A percentile compares a stretch with the other conserved stretches of the same genome.
Conservation (phyloP, 2,888 invertebrate species). For the Ecliptopera silaceata region DNA sequence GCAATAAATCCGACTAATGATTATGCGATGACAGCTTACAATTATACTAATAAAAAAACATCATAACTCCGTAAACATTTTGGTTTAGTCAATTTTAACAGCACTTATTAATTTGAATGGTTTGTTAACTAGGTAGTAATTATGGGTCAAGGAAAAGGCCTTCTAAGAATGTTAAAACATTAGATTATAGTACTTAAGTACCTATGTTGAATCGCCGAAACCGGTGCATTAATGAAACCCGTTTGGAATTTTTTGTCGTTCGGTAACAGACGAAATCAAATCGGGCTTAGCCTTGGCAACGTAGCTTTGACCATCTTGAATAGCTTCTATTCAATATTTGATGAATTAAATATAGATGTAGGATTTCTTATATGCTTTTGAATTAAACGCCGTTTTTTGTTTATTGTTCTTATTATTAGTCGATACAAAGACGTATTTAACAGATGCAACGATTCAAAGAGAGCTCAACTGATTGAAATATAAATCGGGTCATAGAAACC, state of each 20-base stretch:
- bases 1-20: background rate
- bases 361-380: too few relatives aligned
- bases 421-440: too few relatives aligned
- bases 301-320: constrained; percentile 10
- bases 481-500: background rate
- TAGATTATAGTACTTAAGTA: constrained; percentile 34
- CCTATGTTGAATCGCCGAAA: constrained; percentile 27
- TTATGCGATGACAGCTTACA: background rate
- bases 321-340: background rate
- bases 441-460: background rate
- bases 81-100: background rate
- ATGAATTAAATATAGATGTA: too few relatives aligned
- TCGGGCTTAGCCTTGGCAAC: constrained; percentile 41
- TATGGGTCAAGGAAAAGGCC: constrained; percentile 19
- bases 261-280: constrained; percentile 36
- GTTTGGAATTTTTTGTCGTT: constrained; percentile 49
- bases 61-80: background rate
- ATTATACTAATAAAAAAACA: background rate
- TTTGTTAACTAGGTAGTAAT: constrained; percentile 2
- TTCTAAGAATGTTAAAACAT: constrained; percentile 32
- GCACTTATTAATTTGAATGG: constrained; percentile 6
- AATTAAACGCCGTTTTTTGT: background rate
- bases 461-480: background rate
- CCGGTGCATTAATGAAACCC: constrained; percentile 52
- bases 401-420: too few relatives aligned